Evolutionary conservation across 2,888 invertebrate genomes (phyloP).

Genomic region (Hermaeophaga mercurialis): DNA sequence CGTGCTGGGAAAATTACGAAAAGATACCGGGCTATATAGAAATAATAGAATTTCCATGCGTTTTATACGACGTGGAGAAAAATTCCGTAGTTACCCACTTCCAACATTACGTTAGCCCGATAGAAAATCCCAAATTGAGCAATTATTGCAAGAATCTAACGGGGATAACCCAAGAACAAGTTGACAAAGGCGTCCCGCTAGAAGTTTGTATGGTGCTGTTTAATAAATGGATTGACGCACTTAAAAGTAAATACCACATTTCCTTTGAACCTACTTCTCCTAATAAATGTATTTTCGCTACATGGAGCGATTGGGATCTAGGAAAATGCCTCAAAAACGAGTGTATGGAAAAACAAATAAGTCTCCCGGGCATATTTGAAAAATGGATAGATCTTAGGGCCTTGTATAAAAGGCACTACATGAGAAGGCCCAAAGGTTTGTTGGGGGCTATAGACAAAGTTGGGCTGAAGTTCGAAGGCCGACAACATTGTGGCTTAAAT

Average conservation of each 20-base stretch:
- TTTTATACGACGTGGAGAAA: slow-evolving; percentile 61
- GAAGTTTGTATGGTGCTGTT: slow-evolving; percentile 61
- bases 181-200: slow-evolving; percentile 61
- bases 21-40: slow-evolving; percentile 48
- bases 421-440: slow-evolving; percentile 60
- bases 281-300: slow-evolving; percentile 60
- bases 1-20: slow-evolving; percentile 65
- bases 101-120: slow-evolving; percentile 66
- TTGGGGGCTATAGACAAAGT: slow-evolving; percentile 63
- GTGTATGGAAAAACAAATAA: slow-evolving; percentile 62
- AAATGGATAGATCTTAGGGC: slow-evolving; percentile 66
- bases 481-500: slow-evolving; percentile 65
- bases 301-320: slow-evolving; percentile 71
- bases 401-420: slow-evolving; percentile 62
- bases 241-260: slow-evolving; percentile 58
- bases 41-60: slow-evolving; percentile 66
- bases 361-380: slow-evolving; percentile 61
- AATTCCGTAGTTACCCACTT: slow-evolving; percentile 64
- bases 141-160: slow-evolving; percentile 64
- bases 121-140: slow-evolving; percentile 63
- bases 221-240: slow-evolving; percentile 61
- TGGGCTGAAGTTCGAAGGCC: slow-evolving; percentile 64
- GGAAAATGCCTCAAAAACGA: slow-evolving; percentile 64
- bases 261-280: slow-evolving; percentile 41
- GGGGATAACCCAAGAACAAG: slow-evolving; percentile 62